Evolutionary conservation across 1,140 invertebrate species (phyloP), one percentile per base, ranked within the genome.

Genomic region (Carposina sasakii): DNA sequence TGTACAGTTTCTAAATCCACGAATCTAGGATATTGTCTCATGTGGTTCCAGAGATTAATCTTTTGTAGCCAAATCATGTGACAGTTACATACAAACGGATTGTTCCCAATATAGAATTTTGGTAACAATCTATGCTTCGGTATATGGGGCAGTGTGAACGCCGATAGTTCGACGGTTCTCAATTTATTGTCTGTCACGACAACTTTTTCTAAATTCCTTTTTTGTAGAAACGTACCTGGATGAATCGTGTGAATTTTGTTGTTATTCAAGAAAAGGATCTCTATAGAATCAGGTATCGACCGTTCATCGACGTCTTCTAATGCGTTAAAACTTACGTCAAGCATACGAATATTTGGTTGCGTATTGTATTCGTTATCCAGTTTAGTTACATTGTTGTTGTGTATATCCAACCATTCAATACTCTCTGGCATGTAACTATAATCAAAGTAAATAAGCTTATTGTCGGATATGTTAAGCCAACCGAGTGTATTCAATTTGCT

Each of bases 81-180:
- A 82, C 93, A 95, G 71, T 95, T 92, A 72, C 93, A 95, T 41
- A 91, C 85, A 71, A 95, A 92, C 10, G 93, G 92, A 87, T 95
- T 95, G 54, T 91, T 89, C n/a, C 90, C 91, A 55, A 94, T 90
- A 71, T 91, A 93, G 76, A 94, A 93, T 74, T 91, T 89, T 12
- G 92, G 91, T 57, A 93, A 67, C 52, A 90, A 87, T 63, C 85
- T 88, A 51, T 90, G 85, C 58, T 88, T 88, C 1, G 88, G 87
- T 39, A 93, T 89, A 58, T 88, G 84, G 45, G 88, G 87, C 54
- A 95, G 67, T 48, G 88, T 88, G 44, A 95, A 87, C 10, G 92
- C 90, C 3, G 88, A 87, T 34, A 94, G 90, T 59, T 94, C 92
- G 45, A 95, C 78, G 59, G 89, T 91, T 61, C 88, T 88, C 40